Conservation (phyloP, 2,888 invertebrate species). For the Acleris emargana region DNA sequence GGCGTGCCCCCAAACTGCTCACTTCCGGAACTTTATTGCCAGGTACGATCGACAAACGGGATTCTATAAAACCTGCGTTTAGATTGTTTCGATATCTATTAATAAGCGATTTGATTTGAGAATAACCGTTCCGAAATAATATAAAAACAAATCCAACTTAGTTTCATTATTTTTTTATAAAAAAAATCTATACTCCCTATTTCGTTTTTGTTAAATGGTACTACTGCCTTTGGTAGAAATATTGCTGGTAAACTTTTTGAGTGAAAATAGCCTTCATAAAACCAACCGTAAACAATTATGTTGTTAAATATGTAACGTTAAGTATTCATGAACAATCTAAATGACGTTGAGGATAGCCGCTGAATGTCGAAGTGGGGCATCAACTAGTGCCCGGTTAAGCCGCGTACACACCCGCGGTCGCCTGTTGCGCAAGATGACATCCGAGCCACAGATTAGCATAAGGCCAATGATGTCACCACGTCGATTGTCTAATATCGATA, state of each 20-base stretch:
- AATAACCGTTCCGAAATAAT: too few species aligned
- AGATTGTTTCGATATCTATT: not conserved
- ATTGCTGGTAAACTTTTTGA: not conserved
- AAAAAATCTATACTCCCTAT: too few species aligned
- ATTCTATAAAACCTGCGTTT: conserved; percentile 8
- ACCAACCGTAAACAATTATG: conserved; percentile 20
- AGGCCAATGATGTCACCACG: conserved; percentile 59
- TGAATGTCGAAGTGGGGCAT: conserved; percentile 62
- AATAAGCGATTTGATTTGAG: too few species aligned
- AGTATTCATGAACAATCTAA: conserved; percentile 52
- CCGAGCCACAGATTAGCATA: conserved; percentile 78
- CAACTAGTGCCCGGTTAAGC: conserved; percentile 65
- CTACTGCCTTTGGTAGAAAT: not conserved
- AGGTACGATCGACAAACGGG: conserved; percentile 42
- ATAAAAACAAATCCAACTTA: too few species aligned
- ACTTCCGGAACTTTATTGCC: conserved; percentile 61
- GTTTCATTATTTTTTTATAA: too few species aligned
- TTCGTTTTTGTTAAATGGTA: too few species aligned
- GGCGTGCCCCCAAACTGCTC: conserved; percentile 76
- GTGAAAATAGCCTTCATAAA: not conserved
- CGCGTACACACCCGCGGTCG: conserved; percentile 66
- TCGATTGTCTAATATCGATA: conserved; percentile 17
- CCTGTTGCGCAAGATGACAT: conserved; percentile 82
- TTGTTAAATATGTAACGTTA: conserved; percentile 47
- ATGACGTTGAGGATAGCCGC: conserved; percentile 41